Base-by-base conservation (phyloP, 2,113 vertebrate genomes). In the Galemys pyrenaicus region DNA sequence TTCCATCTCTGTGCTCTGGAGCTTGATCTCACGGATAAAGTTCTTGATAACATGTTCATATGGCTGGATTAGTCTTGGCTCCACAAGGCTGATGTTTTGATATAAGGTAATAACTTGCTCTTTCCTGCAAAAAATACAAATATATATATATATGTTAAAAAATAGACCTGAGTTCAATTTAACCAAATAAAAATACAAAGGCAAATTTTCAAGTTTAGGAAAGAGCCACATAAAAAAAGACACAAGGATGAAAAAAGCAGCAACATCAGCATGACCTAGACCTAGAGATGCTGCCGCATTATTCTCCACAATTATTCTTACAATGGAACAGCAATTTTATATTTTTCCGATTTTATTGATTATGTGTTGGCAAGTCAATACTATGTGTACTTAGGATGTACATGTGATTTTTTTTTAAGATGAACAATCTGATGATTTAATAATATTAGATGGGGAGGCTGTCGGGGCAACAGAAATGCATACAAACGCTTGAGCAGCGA, bases 1-100 rank as follows among this genome's bases (percentile, higher is more conserved):
- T 96, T 99, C 99, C 99, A 99, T 99, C 95, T 99, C 99, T 12
- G 98, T 97, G 97, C 98, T 99, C 96, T 99, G 99, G 94, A 99
- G 98, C 97, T 98, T 99, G 98, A 99, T 99, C 98, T 99, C 99
- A 73, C 97, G 99, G 87, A 98, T 98, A 97, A 99, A 99, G 98
- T 98, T 99, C 54, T 98, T 97, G 96, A 99, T 98, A 94, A 99
- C 98, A 85, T 98, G 98, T 97, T 99, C 99, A 0, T 99, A 99
- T 0, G 99, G 98, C 91, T 99, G 98, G 60, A 99, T 97, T 96
- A 99, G 98, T 89, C 99, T 98, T 83, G 99, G 99, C 97, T 99
- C 99, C 9, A 98, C 99, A 95, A 99, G 97, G 81, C 98, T 98
- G 97, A 99, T 99, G 97, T 99, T 99, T 97, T 99, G 99, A 98